These are phyloP conservation scores for Tretioscincus oriximinensis DNA, from an alignment of 2,113 vertebrate genomes.

Conservation along the genomic window DNA sequence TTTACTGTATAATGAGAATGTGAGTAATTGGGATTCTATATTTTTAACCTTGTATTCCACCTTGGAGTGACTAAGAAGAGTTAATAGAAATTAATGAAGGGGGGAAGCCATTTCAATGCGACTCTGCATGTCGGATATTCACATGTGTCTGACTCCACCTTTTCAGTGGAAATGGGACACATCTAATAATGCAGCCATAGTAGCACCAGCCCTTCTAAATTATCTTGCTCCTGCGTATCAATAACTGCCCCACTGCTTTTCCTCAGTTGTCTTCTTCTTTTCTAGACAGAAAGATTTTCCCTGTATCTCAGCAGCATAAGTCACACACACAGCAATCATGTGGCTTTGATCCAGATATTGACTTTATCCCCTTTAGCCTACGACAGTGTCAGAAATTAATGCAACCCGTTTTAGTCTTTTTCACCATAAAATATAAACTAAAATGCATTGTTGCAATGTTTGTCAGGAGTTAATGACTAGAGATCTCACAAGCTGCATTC, in stretches of 20 bases:
- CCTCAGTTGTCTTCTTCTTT: not conserved
- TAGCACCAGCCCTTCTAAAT: no score
- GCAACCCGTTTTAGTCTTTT: conserved; percentile 14
- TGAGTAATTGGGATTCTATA: no score
- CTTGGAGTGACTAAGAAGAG: no score
- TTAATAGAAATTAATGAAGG: no score
- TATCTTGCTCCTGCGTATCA: not conserved
- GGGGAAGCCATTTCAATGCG: not conserved
- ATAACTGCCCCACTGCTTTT: not conserved
- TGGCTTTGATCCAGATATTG: conserved; percentile 37
- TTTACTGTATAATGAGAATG: no score
- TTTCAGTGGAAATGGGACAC: not conserved
- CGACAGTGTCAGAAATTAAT: conserved; percentile 40
- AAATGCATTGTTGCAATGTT: accelerated
- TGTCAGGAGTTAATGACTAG: no score
- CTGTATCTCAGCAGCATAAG: conserved; percentile 36
- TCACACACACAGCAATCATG: not conserved
- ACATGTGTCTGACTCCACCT: not conserved
- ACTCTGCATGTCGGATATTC: not conserved
- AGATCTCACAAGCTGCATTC: no score
- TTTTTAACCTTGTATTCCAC: no score
- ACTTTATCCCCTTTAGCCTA: conserved; percentile 22
- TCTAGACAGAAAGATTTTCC: accelerated
- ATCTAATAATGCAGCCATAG: not conserved
- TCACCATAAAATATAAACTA: not conserved